Conservation (phyloP, 2,113 vertebrate species). For the Cairina moschata region DNA sequence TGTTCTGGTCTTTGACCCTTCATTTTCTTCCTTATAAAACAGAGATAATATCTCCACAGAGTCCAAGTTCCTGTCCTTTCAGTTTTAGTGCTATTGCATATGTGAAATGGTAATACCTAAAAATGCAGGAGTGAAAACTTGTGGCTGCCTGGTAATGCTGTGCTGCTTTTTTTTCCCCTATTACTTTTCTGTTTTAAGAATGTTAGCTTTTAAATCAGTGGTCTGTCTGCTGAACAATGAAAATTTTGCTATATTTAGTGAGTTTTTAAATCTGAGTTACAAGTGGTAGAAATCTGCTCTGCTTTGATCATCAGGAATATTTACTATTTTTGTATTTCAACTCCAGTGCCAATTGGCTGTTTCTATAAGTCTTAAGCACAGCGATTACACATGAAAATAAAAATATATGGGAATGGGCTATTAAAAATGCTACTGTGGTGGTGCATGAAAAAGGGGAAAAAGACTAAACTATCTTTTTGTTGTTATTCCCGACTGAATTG, state of each 20-base stretch:
- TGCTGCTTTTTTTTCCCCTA: not conserved
- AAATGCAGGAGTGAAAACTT: not conserved
- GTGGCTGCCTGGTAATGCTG: not conserved
- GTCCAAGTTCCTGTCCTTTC: not conserved
- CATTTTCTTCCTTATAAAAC: not conserved
- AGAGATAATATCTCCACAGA: not conserved
- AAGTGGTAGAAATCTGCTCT: not conserved
- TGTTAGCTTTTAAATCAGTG: not conserved
- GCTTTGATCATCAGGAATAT: not conserved
- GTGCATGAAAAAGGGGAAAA: not conserved
- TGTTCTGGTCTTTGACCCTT: not conserved
- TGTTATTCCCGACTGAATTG: not conserved
- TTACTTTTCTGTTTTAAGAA: not conserved
- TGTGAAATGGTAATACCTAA: not conserved
- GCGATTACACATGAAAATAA: not conserved
- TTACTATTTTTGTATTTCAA: not conserved
- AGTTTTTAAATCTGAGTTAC: not conserved
- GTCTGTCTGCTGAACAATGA: not conserved
- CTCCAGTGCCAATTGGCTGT: not conserved
- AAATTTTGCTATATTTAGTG: not conserved
- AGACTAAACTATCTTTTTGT: too few relatives aligned
- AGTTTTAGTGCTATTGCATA: not conserved
- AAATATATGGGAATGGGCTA: not conserved
- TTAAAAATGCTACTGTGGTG: not conserved
- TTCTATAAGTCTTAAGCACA: not conserved